These are phyloP conservation scores for Cephus pulcher DNA, from an alignment of 2,888 invertebrate genomes.

Conservation along the genomic window DNA sequence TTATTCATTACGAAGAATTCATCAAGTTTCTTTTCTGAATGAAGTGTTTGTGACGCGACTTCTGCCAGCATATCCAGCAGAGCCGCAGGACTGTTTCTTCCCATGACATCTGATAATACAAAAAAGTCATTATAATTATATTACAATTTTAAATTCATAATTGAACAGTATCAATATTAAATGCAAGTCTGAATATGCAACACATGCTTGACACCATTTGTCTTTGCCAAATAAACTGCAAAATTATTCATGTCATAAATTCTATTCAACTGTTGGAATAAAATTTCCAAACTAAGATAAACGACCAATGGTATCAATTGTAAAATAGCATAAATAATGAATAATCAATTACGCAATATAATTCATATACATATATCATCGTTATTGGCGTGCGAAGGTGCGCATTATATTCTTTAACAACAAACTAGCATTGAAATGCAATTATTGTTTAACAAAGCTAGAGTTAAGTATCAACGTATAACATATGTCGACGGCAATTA, in stretches of 20 bases:
- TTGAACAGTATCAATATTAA: background rate
- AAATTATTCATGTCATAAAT: background rate
- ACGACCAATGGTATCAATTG: background rate
- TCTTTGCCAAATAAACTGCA: background rate
- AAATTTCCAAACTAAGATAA: background rate
- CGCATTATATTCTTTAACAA: background rate
- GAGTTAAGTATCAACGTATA: too few relatives aligned
- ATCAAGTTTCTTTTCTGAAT: constrained; percentile 55
- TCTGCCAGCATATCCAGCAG: constrained; percentile 70
- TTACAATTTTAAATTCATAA: background rate
- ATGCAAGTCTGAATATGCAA: background rate
- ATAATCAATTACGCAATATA: background rate
- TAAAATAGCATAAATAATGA: too few relatives aligned
- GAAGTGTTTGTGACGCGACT: constrained; percentile 69
- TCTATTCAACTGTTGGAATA: background rate
- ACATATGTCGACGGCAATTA: too few relatives aligned
- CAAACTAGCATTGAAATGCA: background rate
- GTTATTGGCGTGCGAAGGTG: background rate
- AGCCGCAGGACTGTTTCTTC: constrained; percentile 60
- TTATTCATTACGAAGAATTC: constrained; percentile 32
- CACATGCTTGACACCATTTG: background rate
- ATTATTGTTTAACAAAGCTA: background rate
- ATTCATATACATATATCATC: background rate
- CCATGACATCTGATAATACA: constrained; percentile 47
- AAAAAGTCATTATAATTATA: background rate